Percentiles rank a stretch among this genome's conserved stretches.
These are phyloP conservation scores for Auanema freiburgensis DNA, from an alignment of 2,888 invertebrate genomes.

Conservation along the genomic window DNA sequence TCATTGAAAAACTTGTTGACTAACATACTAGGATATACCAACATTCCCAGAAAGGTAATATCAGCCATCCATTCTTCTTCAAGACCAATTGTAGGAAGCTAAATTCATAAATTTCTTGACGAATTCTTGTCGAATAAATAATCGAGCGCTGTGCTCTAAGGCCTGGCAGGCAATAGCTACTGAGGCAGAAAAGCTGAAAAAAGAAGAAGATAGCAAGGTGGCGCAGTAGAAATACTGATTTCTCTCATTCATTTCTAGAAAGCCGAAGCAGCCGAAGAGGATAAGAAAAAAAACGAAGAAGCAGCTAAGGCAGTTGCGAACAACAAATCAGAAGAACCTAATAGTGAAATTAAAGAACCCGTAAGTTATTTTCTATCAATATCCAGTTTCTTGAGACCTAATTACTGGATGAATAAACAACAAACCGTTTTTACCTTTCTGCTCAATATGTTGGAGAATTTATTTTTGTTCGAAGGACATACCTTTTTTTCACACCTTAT, in stretches of 20 bases:
- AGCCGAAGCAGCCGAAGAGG: not conserved
- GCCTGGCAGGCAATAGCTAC: constrained; percentile 51
- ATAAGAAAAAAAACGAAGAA: not conserved
- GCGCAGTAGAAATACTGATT: not conserved
- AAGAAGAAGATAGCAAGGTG: constrained; percentile 22
- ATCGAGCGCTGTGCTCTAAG: constrained; percentile 33
- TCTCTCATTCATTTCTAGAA: not conserved
- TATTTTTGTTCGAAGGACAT: no score
- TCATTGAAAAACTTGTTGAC: constrained; percentile 47
- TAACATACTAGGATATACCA: constrained; percentile 44
- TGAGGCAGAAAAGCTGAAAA: constrained; percentile 48
- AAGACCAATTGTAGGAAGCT: constrained; percentile 32
- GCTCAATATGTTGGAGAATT: no score
- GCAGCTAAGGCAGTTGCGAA: not conserved
- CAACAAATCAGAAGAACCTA: no score
- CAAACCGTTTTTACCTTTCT: no score
- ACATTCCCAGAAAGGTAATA: constrained; percentile 54
- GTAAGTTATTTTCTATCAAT: no score
- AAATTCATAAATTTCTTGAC: constrained; percentile 62
- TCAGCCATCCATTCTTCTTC: no score
- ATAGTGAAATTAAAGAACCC: no score
- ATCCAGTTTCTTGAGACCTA: no score
- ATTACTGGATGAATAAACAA: no score
- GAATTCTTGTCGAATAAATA: constrained; percentile 42
- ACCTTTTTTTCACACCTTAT: no score